Conservation (phyloP, 1,140 invertebrate genomes). For the Venturia canescens region DNA sequence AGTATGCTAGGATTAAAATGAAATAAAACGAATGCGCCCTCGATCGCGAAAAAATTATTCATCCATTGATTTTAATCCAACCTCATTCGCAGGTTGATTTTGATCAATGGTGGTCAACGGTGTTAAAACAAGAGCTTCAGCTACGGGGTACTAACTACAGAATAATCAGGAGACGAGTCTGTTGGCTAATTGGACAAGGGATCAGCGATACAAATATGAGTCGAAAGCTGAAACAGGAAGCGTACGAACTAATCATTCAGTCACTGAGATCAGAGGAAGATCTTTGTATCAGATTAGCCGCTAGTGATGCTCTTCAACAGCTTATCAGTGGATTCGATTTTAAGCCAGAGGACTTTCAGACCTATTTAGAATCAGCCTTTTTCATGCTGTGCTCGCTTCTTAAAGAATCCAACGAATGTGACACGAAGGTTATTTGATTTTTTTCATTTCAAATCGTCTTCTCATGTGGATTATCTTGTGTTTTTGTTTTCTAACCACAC, state of each 20-base stretch:
- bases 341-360: constrained; percentile 88
- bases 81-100: constrained; percentile 89
- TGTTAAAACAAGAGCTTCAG: constrained; percentile 89
- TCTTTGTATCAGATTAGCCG: constrained; percentile 89
- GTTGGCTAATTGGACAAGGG: constrained; percentile 87
- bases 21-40: neutral
- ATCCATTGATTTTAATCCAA: constrained; percentile 26
- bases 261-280: constrained; percentile 86
- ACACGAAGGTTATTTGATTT: constrained; percentile 86
- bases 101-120: constrained; percentile 93
- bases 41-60: neutral
- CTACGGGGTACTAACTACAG: constrained; percentile 90
- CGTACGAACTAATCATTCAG: constrained; percentile 88
- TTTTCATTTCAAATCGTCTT: neutral
- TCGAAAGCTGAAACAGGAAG: constrained; percentile 84
- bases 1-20: neutral
- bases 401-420: constrained; percentile 93
- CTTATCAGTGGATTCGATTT: constrained; percentile 96
- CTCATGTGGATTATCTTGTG: constrained; percentile 8
- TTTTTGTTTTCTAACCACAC: neutral
- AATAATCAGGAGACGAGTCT: constrained; percentile 91
- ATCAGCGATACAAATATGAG: constrained; percentile 90
- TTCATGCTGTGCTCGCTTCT: constrained; percentile 89
- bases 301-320: constrained; percentile 85
- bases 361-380: constrained; percentile 88